Conservation (phyloP, 2,113 vertebrate genomes). For the Dendropsophus ebraccatus region DNA sequence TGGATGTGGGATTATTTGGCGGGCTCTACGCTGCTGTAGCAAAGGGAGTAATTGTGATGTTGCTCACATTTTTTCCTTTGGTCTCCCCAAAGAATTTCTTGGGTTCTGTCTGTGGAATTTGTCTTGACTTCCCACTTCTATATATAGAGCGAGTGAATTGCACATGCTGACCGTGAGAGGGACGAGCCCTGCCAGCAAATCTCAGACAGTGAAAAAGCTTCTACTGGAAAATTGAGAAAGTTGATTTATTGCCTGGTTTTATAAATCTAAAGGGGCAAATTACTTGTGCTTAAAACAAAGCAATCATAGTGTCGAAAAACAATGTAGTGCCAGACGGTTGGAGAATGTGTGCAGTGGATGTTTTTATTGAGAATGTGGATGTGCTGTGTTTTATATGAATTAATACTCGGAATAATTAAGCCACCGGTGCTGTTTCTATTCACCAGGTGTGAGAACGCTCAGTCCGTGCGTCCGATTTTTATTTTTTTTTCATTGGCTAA, state of each 20-base stretch:
- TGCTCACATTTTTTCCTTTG: conserved; percentile 55
- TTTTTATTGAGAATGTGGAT: conserved; percentile 51
- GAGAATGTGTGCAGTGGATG: conserved; percentile 34
- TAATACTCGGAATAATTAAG: conserved; percentile 48
- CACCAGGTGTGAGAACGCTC: background rate
- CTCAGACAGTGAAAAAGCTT: conserved; percentile 55
- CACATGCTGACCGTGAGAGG: conserved; percentile 34
- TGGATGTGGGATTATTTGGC: conserved; percentile 54
- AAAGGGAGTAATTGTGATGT: conserved; percentile 57
- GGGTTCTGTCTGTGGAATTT: conserved; percentile 51
- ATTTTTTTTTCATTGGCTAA: background rate
- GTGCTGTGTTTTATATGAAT: conserved; percentile 36
- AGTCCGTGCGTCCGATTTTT: background rate
- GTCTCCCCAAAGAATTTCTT: conserved; percentile 51
- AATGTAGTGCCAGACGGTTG: conserved; percentile 28
- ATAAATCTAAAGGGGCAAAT: conserved; percentile 59
- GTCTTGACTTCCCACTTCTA: conserved; percentile 53
- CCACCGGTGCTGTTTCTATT: conserved; percentile 34
- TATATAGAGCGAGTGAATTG: conserved; percentile 48
- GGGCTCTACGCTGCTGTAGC: conserved; percentile 33
- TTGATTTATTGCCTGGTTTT: conserved; percentile 57
- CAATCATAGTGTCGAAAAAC: conserved; percentile 55
- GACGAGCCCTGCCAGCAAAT: conserved; percentile 28
- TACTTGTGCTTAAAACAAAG: conserved; percentile 53
- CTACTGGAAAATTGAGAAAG: conserved; percentile 57